Base-by-base conservation (phyloP, 2,888 invertebrate genomes). In the Spilarctia lutea region DNA sequence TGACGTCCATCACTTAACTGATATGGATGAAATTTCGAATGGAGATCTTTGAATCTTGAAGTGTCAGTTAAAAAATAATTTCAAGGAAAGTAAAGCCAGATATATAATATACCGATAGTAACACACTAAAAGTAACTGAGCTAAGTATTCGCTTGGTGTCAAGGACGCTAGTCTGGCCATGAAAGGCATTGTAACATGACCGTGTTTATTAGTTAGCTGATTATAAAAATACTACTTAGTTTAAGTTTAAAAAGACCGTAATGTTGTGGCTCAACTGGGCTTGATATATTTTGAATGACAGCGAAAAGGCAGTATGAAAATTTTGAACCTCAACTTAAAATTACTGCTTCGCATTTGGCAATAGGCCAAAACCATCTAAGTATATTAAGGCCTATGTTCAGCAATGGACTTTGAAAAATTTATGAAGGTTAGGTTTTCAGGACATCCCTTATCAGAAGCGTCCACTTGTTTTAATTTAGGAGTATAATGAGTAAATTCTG, bases 141-240 rank as follows among this genome's bases (percentile, higher is more conserved):
- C 35, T 63, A 48, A 63, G 42, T 20, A 63, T 63, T 35, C 48
- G 63, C 68, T 33, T 33, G 30, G n/a, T 30, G 30, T 33, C 73
- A 74, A 74, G 73, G 73, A 52, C 73, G 69, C 27, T 63, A 27
- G 67, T n/a, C 45, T 60, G 69, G n/a, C 73, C 73, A 24, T 74
- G 73, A 39, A 8, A 33, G 52, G 68, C 65, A 39, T 33, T 65
- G 52, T 69, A 45, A 65, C 65, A 39, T 68, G 48, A 24, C 35
- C 42, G 68, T 63, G 63, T 68, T 73, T 73, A 73, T 39, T 42
- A 68, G 4, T 35, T 65, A 65, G 45, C 11, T 20, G 42, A 27
- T 68, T 63, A 73, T 73, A 45, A 33, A 65, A 52, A 30, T 65
- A 24, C 65, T 65, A 35, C 10, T 56, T 20, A 45, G 18, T 13